Base-by-base conservation (phyloP, 92 coral and sea anemone species). In the Palythoa caribaeorum region DNA sequence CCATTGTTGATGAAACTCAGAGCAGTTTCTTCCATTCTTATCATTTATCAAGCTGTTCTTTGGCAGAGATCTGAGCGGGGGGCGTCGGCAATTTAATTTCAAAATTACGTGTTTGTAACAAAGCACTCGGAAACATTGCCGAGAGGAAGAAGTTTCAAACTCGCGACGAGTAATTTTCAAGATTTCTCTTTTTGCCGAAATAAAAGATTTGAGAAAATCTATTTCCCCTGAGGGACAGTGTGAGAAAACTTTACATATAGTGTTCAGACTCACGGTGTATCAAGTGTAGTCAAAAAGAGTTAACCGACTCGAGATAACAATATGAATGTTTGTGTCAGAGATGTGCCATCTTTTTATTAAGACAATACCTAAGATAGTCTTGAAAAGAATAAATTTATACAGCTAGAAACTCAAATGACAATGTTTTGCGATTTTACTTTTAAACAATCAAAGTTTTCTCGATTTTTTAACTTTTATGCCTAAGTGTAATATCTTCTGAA, bases 41-140 rank as follows among this genome's bases (percentile, higher is more conserved):
- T 81, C 74, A 13, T 81, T 52, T 69, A 20, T 81, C 76, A 50
- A 20, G 86, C 76, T 63, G 86, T 47, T 66, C 12, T 47, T 76
- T 51, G 5, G 83, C 69, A 36, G 70, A 37, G 69, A 2, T 57
- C 86, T 38, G 86, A 28, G 76, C 86, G 6, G 86, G 86, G 86
- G 86, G 65, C 71, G 75, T 65, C 38, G 47, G 76, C 86, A 63
- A 81, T 81, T 81, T 81, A 81, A 81, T 81, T 81, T 81, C 74
- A 21, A 81, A 81, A 81, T 66, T 81, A 81, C 75, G 75, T 81
- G 75, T 48, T 81, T 81, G 75, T 44, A 81, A 81, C 86, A 81
- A 81, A 81, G 76, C 57, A 21, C 21, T 38, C 73, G 51, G 60
- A 28, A 63, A 35, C 39, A 40, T 28, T 14, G 38, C 62, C 60